Evolutionary conservation across 2,888 invertebrate genomes (phyloP).

Genomic region (Acleris sparsana): DNA sequence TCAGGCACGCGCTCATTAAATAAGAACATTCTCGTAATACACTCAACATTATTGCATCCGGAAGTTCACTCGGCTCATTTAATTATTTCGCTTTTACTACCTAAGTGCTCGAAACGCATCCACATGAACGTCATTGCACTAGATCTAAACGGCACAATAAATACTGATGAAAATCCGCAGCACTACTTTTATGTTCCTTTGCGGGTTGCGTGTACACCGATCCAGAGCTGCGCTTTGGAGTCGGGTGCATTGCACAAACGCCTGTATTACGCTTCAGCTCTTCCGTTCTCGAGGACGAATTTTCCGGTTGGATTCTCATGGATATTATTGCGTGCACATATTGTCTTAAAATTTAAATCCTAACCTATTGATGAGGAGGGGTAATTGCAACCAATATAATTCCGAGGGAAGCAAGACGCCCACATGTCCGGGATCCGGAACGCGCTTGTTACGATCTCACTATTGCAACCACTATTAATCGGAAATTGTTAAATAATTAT

Average conservation of each 20-base stretch:
- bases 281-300: no score
- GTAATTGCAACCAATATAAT: conserved; percentile 38
- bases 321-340: no score
- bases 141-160: no score
- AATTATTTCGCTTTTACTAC: not conserved
- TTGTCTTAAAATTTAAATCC: not conserved
- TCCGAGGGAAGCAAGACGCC: conserved; percentile 47
- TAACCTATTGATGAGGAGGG: conserved; percentile 5
- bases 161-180: no score
- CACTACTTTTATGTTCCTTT: no score
- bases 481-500: conserved; percentile 23
- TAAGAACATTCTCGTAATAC: conserved; percentile 18
- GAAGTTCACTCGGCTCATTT: conserved; percentile 17
- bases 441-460: conserved; percentile 56
- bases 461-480: conserved; percentile 35
- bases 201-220: no score
- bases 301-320: no score
- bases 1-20: conserved; percentile 6
- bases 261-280: no score
- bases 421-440: conserved; percentile 42
- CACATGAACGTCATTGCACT: no score
- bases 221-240: not conserved
- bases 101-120: not conserved
- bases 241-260: not conserved
- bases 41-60: conserved; percentile 21